Percentiles rank a stretch among this genome's conserved stretches.
Evolutionary conservation across 2,888 invertebrate species (phyloP).

Genomic region (Thereva unica): DNA sequence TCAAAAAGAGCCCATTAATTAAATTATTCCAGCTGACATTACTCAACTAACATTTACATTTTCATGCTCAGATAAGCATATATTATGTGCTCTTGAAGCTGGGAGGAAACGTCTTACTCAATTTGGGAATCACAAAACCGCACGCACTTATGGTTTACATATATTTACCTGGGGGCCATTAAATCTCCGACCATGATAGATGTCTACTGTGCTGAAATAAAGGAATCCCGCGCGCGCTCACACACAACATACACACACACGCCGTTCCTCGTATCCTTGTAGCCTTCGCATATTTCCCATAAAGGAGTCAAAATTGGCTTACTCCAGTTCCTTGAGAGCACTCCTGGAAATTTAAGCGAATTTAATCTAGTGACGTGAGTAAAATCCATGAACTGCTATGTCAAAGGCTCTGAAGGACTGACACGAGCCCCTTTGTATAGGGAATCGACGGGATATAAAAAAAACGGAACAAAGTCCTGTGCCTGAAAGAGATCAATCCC

Average conservation of each 20-base stretch:
- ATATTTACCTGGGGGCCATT: constrained; percentile 46
- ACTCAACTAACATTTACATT: constrained; percentile 35
- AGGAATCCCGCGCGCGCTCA: constrained; percentile 22
- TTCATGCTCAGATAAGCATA: constrained; percentile 23
- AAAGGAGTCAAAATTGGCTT: constrained; percentile 25
- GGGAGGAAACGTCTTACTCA: constrained; percentile 44
- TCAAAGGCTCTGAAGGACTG: neutral
- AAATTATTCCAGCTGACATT: constrained; percentile 39
- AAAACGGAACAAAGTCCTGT: neutral
- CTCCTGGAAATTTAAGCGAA: constrained; percentile 23
- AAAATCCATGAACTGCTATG: constrained; percentile 22
- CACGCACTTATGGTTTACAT: constrained; percentile 46
- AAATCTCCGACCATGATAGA: constrained; percentile 47
- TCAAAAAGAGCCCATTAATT: constrained; percentile 24
- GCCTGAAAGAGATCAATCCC: constrained; percentile 25
- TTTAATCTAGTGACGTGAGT: constrained; percentile 31
- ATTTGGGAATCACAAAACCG: constrained; percentile 46
- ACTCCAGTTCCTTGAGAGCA: constrained; percentile 11
- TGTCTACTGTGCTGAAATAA: constrained; percentile 35
- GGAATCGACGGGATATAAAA: neutral
- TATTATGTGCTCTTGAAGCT: constrained; percentile 22
- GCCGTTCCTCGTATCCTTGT: neutral
- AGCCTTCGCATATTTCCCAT: neutral
- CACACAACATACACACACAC: neutral
- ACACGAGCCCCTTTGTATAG: neutral